Base-by-base conservation (phyloP, 2,113 vertebrate species). In the Melanotaenia duboulayi region DNA sequence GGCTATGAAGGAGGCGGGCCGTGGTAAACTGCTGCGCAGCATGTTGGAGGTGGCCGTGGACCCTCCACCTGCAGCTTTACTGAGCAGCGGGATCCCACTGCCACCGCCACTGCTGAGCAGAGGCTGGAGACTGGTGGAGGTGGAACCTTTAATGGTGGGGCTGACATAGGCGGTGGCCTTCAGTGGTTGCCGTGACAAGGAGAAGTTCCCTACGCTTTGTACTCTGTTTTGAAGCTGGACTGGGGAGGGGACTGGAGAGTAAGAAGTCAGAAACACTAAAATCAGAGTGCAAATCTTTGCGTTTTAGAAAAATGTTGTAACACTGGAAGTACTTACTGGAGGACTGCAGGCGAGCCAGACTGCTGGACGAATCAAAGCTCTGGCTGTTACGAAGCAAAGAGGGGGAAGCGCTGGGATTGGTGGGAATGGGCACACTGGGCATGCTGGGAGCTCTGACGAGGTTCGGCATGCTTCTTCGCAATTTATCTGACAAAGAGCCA, bases 111-210 rank as follows among this genome's bases (percentile, higher is more conserved):
- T 91, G 85, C 49, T 86, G 71, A 87, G 94, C 40, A 95, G 88
- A 0, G 92, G 67, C 85, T 94, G 95, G 0, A 92, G 85, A 76
- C 81, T 93, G 23, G 76, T 87, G 68, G 95, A 94, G 6, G 71
- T 83, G 0, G 89, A 89, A 65, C 95, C 95, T 87, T 97, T 97
- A 37, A 98, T 87, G 0, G 96, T 98, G 2, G 97, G 97, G 65
- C 96, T 97, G 80, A 98, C 96, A 0, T 98, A 97, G 35, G 97
- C 96, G 7, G 95, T 97, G 88, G 97, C 97, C 90, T 98, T 99
- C 3, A 94, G 92, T 14, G 95, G 93, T 1, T 95, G 96, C 63
- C 94, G 92, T 22, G 94, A 90, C 62, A 95, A 90, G 12, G 94
- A 92, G 86, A 97, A 96, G 64, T 95, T 96, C 28, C 96, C 95